Base-by-base conservation (phyloP, 2,888 invertebrate species). In the Terebella lapidaria region DNA sequence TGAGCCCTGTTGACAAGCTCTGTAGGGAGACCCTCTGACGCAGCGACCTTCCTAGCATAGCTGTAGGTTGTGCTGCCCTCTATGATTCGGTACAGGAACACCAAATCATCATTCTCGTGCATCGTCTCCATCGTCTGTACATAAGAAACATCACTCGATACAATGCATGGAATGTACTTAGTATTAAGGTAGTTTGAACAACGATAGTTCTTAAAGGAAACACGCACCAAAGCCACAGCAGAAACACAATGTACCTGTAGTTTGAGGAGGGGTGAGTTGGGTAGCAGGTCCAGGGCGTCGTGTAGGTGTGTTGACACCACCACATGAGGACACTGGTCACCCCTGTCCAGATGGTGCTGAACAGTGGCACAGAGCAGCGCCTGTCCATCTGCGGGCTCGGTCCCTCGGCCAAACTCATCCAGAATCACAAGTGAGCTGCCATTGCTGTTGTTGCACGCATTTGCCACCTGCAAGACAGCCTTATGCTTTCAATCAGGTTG, bases 321-420 rank as follows among this genome's bases (percentile, higher is more conserved):
- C 1, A 90, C 81, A 72, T 91, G 90, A 0, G 93, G 92, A 71
- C 89, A 89, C 10, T 77, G 66, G 1, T 76, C 67, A 0, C 75
- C 84, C 59, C 84, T 81, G 56, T 84, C 82, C 52, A 88, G 77
- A 80, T 92, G 89, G 70, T 87, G 83, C 68, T 86, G 85, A 54
- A 93, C 77, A 45, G 86, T 85, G 0, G 89, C 86, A 0, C 86
- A 85, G 24, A 92, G 81, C 30, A 94, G 79, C 0, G 90, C 85
- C 45, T 88, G 79, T 0, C 92, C 93, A 80, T 92, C 92, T 1
- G 84, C 81, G 75, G 56, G 28, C 22, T 64, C 54, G 1, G 94
- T 93, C 62, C 92, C 91, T 77, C 89, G 88, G 2, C 93, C 94
- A 82, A 94, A 92, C 82, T 94, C 94, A 81, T 95, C 94, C 42